Base-by-base conservation (phyloP, 2,113 vertebrate genomes). In the Onychostoma macrolepis region DNA sequence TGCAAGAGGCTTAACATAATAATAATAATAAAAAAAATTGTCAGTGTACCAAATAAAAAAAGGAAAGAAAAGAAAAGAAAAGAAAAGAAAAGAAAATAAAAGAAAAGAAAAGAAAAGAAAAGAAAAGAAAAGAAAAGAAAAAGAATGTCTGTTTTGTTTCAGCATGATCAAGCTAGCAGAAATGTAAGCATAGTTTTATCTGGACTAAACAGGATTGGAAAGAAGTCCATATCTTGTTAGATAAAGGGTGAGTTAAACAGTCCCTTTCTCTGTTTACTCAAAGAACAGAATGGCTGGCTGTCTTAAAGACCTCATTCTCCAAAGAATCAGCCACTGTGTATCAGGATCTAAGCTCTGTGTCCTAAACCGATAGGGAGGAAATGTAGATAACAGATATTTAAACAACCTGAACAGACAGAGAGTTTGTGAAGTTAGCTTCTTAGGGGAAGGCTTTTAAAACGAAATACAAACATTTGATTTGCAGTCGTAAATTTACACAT, bases 81-180 rank as follows among this genome's bases (percentile, higher is more conserved):
- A n/a, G n/a, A n/a, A n/a, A n/a, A n/a, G n/a, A n/a, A n/a, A n/a
- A n/a, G n/a, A n/a, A n/a, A n/a, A n/a, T n/a, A n/a, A n/a, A n/a
- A n/a, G n/a, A n/a, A n/a, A n/a, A n/a, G n/a, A n/a, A n/a, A n/a
- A n/a, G n/a, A n/a, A n/a, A n/a, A n/a, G n/a, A n/a, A n/a, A n/a
- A n/a, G n/a, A n/a, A n/a, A n/a, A n/a, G n/a, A n/a, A n/a, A n/a
- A n/a, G n/a, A n/a, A n/a, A n/a, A n/a, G n/a, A n/a, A 26, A 81
- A 84, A 67, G 91, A 90, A 88, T 89, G 82, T 89, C 79, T 89
- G 89, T 86, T 78, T 87, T 90, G 78, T 91, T 91, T 91, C 85
- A 88, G 48, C 63, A 72, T 90, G 89, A 93, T 88, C 84, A 89
- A 90, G 91, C 83, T 13, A 85, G 58, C 87, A 88, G 80, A 91